Base-by-base conservation (phyloP, 1,140 invertebrate genomes). In the Saccostrea echinata region DNA sequence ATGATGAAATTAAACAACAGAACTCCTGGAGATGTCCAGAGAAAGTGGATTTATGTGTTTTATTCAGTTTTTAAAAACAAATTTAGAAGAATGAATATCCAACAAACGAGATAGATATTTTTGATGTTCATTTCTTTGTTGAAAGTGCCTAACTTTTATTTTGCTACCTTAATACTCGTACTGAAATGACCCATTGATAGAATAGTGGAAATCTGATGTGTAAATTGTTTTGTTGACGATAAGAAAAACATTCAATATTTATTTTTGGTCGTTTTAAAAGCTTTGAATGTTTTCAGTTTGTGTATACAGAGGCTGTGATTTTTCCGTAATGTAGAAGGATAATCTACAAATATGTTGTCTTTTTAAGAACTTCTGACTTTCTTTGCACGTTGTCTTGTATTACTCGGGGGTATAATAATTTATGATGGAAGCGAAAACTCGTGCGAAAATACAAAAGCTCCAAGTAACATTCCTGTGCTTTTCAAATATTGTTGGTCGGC, bases 161-260 rank as follows among this genome's bases (percentile, higher is more conserved):
- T 43, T 3, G 6, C 35, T 43, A 3, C 6, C 35, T 43, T 3
- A 43, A 43, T 43, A 43, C 1, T 43, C 43, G 43, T 2, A 43
- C 43, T 43, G 43, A 43, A 43, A 8, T 6, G 43, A 43, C 43
- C 4, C 43, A 61, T 13, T 21, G n/a, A 61, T 6, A 61, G 18
- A 21, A n/a, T n/a, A 61, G 55, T 21, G 18, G 55, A 71, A 71
- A 71, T 71, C 68, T 30, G 13, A 16, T 30, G 30, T 30, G 68
- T 33, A 71, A 71, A 71, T 71, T 33, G 68, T 71, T 71, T 71
- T 71, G 68, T 71, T 30, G 24, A 71, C 27, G 68, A 30, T 71
- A 71, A 71, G 30, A 71, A 30, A 11, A 71, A 71, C 27, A 71
- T 71, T 71, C 68, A 71, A 71, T 71, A 71, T 71, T 71, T 71